A percentile compares a stretch with the other conserved stretches of the same genome.
Conservation (phyloP, 2,888 invertebrate genomes). For the Zootermopsis nevadensis region DNA sequence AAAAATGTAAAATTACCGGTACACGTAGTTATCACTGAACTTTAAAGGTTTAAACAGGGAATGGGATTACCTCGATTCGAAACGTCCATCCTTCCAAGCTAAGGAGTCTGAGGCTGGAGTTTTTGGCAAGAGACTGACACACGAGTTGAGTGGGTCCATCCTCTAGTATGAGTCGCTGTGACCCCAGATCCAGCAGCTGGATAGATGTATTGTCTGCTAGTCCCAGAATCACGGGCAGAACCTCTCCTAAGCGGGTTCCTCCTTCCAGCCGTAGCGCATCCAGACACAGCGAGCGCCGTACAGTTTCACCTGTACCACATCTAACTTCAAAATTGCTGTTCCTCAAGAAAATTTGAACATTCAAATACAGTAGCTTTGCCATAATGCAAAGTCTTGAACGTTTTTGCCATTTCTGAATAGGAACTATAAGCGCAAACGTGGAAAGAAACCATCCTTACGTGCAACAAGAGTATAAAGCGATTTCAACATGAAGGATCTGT, state of each 20-base stretch:
- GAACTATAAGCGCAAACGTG: no score
- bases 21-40: no score
- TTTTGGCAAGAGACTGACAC: conserved; percentile 64
- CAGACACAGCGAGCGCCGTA: conserved; percentile 65
- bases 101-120: conserved; percentile 64
- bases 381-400: no score
- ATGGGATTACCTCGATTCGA: conserved; percentile 65
- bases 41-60: no score
- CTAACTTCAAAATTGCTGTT: no score
- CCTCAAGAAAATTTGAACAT: no score
- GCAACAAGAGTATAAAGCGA: no score
- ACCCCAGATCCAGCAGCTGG: conserved; percentile 68
- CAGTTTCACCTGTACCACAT: conserved; percentile 60
- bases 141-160: conserved; percentile 65
- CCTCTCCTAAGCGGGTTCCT: conserved; percentile 67
- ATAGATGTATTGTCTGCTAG: conserved; percentile 67
- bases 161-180: conserved; percentile 66
- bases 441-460: no score
- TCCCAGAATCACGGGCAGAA: conserved; percentile 67
- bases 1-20: no score
- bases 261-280: conserved; percentile 68
- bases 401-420: no score
- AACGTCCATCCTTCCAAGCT: conserved; percentile 70
- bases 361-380: no score
- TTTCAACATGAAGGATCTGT: no score